phyloP scores from a whole-genome alignment of 2,113 vertebrate genomes.

The Pycnonotus jocosus region DNA sequence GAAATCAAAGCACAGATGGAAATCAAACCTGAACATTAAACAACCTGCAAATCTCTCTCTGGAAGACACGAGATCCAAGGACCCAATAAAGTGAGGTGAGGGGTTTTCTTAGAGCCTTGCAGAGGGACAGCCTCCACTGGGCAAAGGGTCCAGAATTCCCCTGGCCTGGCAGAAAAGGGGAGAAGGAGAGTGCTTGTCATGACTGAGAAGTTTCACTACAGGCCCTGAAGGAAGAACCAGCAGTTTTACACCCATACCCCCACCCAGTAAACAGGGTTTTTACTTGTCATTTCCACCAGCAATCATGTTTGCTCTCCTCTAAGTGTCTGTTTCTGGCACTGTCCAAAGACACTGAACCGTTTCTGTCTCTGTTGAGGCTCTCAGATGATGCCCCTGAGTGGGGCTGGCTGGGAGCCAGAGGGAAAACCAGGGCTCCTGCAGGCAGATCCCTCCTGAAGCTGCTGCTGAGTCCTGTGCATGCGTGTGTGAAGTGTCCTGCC shows the following conservation, averaged over 20 bases:
- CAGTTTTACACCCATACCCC: neutral
- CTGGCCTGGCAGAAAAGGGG: neutral
- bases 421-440: neutral
- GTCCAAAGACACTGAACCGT: neutral
- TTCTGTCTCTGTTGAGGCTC: neutral
- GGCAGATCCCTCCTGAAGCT: neutral
- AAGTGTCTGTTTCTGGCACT: neutral
- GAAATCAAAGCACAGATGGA: slow-evolving; percentile 43
- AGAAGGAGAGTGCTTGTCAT: neutral
- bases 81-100: neutral
- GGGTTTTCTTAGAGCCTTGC: neutral
- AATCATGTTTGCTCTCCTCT: neutral
- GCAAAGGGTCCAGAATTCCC: neutral
- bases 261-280: neutral
- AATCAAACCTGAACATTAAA: slow-evolving; percentile 48
- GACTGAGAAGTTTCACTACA: fast-evolving
- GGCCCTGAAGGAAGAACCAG: neutral
- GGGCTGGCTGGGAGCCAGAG: neutral
- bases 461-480: neutral
- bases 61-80: neutral
- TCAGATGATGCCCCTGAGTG: neutral
- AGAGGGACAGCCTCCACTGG: neutral
- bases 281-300: neutral
- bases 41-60: slow-evolving; percentile 5
- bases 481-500: neutral